phyloP scores from a whole-genome alignment of 2,888 invertebrate genomes.

The Lycophotia porphyrea region DNA sequence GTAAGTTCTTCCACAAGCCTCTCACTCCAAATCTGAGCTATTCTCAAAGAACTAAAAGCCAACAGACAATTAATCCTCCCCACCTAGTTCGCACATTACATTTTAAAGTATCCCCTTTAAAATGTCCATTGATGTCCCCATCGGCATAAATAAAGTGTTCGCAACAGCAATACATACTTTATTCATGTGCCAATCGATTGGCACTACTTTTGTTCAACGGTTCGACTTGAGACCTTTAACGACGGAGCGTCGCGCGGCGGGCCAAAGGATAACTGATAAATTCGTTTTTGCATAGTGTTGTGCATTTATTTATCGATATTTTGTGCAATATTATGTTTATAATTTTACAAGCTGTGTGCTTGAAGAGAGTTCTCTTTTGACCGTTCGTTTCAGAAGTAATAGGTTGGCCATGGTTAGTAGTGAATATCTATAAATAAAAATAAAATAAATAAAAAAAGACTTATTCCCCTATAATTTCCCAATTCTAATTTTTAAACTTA shows the following conservation, averaged over 20 bases:
- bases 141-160: conserved; percentile 49
- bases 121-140: conserved; percentile 49
- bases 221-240: conserved; percentile 47
- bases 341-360: neutral
- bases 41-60: neutral
- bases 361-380: neutral
- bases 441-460: too few relatives aligned
- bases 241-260: conserved; percentile 19
- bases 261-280: conserved; percentile 53
- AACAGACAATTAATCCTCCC: neutral
- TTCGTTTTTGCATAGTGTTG: conserved; percentile 44
- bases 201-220: conserved; percentile 54
- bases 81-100: conserved; percentile 33
- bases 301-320: conserved; percentile 26
- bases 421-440: neutral
- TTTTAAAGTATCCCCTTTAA: conserved; percentile 40
- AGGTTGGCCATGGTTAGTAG: neutral
- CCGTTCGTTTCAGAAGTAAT: neutral
- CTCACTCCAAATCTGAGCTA: neutral
- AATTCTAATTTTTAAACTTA: too few relatives aligned
- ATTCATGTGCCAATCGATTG: conserved; percentile 57
- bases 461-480: too few relatives aligned
- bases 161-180: conserved; percentile 43
- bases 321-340: neutral
- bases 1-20: neutral